Percentiles rank a stretch among this genome's conserved stretches.
Evolutionary conservation across 2,797 vertebrate species (phyloP).

Genomic region (Tenualosa thibaudeaui): DNA sequence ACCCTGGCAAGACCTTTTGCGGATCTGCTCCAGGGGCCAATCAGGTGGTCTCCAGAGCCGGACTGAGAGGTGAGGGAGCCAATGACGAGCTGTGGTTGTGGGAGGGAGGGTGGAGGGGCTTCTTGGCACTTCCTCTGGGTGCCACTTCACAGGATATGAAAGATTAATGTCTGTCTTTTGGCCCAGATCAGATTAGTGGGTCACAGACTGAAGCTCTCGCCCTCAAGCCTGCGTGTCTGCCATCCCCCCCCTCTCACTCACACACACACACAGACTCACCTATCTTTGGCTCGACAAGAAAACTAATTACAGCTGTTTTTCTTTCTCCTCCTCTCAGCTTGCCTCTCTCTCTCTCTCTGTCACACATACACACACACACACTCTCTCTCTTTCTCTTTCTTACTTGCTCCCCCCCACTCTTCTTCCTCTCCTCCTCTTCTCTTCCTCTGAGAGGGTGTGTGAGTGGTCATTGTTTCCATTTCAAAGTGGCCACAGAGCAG

Average conservation of each 20-base stretch:
- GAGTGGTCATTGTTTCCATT: conserved; percentile 31
- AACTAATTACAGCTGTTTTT: conserved; percentile 27
- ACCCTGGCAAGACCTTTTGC: conserved; percentile 17
- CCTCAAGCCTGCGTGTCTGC: conserved; percentile 27
- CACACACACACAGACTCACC: not conserved
- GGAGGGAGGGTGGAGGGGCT: not conserved
- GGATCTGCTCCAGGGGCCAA: not conserved
- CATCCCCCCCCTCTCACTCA: not conserved
- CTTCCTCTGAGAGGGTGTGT: not conserved
- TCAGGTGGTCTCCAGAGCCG: not conserved
- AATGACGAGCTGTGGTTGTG: conserved; percentile 27
- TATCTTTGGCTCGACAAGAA: conserved; percentile 13
- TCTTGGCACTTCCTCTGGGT: conserved; percentile 36
- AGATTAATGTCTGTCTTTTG: conserved; percentile 49
- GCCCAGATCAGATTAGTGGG: conserved; percentile 44
- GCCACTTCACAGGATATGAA: conserved; percentile 48
- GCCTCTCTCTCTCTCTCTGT: not conserved
- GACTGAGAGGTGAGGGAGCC: not conserved
- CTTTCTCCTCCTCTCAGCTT: not conserved
- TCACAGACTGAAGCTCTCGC: conserved; percentile 38
- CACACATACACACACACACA: not conserved
- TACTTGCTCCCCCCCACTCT: not conserved
- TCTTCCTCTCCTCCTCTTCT: not conserved
- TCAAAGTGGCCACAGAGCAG: conserved; percentile 25
- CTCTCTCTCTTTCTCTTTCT: not conserved